Evolutionary conservation across 2,113 vertebrate species (phyloP), one percentile per base, ranked within the genome.

Genomic region (Malurus alboscapulatus): DNA sequence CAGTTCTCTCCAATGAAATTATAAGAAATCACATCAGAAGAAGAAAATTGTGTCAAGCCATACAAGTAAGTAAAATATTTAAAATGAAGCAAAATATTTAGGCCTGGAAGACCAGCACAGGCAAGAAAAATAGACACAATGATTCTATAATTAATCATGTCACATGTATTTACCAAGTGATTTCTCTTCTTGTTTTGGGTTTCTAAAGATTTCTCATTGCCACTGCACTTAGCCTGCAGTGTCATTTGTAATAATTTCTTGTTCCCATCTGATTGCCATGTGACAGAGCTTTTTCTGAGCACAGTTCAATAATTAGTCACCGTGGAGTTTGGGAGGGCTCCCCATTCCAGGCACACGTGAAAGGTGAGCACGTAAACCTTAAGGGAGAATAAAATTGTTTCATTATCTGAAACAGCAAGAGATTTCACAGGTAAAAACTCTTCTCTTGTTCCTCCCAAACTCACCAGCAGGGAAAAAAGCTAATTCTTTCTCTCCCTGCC

Each of bases 121-220:
- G 26, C 40, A 89, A 74, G n/a, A 68, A 93, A 97, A 95, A 94
- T 42, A 96, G 94, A 81, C 42, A 86, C 61, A 65, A 68, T 63
- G 2, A 84, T 93, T 81, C n/a, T 67, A 38, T 86, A 67, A 90
- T 83, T 88, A 91, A 91, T 91, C 75, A 47, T 73, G 55, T 61
- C 75, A 84, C 59, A 71, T 81, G 38, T 34, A 63, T 88, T 96
- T 95, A 86, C 69, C 25, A 66, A 68, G 40, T 21, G 25, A 85
- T 65, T 71, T 36, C 48, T 80, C 93, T 74, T 86, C 63, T 75
- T 88, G 22, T n/a, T 90, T 84, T 71, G 71, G 57, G 68, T 59
- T 94, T 95, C 83, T 80, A 71, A 95, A 92, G 40, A 47, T 18
- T 95, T 84, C 83, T 92, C 51, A 44, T 85, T 54, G 29, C 73